Evolutionary conservation across 1,140 invertebrate genomes (phyloP).

Genomic region (Atta colombica): DNA sequence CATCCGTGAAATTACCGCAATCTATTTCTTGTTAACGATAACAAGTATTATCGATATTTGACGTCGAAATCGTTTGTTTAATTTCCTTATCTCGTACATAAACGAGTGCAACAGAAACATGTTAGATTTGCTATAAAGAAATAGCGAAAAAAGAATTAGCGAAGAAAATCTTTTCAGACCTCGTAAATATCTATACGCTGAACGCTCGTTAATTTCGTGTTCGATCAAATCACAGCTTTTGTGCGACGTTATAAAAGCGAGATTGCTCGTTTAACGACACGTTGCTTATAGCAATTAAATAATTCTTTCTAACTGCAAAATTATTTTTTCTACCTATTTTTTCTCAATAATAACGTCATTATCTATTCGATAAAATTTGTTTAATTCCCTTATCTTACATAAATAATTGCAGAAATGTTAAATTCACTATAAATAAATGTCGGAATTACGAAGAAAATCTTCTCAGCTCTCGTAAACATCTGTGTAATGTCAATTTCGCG

Average conservation of each 20-base stretch:
- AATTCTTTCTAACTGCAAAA: conserved; percentile 32
- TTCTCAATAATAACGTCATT: too few relatives aligned
- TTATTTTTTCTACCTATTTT: neutral
- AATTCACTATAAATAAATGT: conserved; percentile 1
- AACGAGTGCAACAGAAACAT: neutral
- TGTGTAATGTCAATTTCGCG: conserved; percentile 11
- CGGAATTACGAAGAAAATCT: neutral
- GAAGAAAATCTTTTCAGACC: neutral
- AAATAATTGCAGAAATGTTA: neutral
- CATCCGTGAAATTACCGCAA: conserved; percentile 13
- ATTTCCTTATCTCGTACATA: neutral
- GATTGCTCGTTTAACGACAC: conserved; percentile 11
- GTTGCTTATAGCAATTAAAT: conserved; percentile 1
- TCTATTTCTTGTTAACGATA: conserved; percentile 21
- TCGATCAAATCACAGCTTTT: neutral
- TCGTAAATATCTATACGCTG: neutral
- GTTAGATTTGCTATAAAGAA: neutral
- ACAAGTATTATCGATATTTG: too few relatives aligned
- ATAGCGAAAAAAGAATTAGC: neutral
- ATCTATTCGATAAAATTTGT: too few relatives aligned
- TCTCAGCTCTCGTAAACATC: neutral
- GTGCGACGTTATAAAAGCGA: conserved; percentile 4
- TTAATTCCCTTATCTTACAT: neutral
- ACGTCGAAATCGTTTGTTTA: too few relatives aligned
- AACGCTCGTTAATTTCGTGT: conserved; percentile 10